phyloP scores from a whole-genome alignment of 2,797 vertebrate genomes.

The Acomys russatus region DNA sequence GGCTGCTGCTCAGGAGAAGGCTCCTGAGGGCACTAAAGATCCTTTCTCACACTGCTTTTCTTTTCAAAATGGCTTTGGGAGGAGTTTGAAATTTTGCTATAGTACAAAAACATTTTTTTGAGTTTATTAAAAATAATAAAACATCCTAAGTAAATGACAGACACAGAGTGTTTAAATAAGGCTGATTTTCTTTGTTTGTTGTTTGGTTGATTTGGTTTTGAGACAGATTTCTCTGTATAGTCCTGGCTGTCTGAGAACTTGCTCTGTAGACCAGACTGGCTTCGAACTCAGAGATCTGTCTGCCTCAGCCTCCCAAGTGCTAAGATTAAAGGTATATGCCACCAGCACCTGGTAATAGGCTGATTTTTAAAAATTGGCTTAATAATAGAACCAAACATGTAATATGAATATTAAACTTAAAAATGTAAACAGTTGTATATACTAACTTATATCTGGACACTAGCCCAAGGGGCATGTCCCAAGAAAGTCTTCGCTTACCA shows the following conservation, averaged over 20 bases:
- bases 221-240: neutral
- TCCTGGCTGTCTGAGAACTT: neutral
- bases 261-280: neutral
- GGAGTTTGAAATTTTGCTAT: conserved; percentile 70
- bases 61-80: conserved; percentile 65
- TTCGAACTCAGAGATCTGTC: neutral
- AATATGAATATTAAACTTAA: conserved; percentile 53
- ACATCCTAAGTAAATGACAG: neutral
- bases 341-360: neutral
- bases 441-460: too few species aligned
- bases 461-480: too few species aligned
- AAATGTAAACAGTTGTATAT: too few species aligned
- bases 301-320: neutral
- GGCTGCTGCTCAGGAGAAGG: neutral
- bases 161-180: neutral
- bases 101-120: neutral
- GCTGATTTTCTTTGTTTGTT: neutral
- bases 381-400: conserved; percentile 22
- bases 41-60: neutral
- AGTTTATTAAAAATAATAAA: conserved; percentile 54
- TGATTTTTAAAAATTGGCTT: conserved; percentile 13
- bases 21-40: neutral
- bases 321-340: neutral
- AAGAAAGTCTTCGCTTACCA: too few species aligned
- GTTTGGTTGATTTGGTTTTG: neutral